Conservation (phyloP, 2,113 vertebrate species). For the Grantiella picta region DNA sequence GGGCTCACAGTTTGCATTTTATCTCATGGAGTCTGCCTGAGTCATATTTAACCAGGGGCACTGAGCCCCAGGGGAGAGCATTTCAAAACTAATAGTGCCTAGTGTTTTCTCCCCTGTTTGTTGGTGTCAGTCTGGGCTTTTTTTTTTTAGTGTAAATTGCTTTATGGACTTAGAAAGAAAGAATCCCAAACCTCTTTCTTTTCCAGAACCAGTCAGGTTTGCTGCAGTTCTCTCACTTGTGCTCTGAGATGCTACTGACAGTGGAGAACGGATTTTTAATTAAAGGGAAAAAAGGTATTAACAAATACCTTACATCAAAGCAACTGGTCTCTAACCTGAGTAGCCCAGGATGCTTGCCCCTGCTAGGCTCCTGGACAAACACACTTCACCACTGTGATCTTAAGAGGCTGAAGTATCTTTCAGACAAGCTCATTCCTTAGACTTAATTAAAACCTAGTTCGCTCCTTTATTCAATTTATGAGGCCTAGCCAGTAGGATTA, state of each 20-base stretch:
- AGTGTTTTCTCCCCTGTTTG: not conserved
- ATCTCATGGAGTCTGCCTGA: not conserved
- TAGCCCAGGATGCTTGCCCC: conserved; percentile 40
- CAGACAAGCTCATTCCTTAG: conserved; percentile 78
- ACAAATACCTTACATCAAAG: conserved; percentile 67
- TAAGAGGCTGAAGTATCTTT: conserved; percentile 74
- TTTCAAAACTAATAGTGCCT: not conserved
- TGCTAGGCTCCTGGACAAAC: conserved; percentile 67
- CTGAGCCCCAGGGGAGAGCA: not conserved
- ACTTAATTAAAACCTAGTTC: conserved; percentile 97
- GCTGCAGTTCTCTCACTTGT: not conserved
- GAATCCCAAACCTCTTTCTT: not conserved
- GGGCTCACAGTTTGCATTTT: not conserved
- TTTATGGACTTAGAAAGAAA: not conserved
- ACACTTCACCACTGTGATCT: conserved; percentile 70
- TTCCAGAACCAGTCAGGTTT: not conserved
- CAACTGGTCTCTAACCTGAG: conserved; percentile 30
- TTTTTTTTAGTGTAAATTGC: not conserved
- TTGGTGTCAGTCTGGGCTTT: not conserved
- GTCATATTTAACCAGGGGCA: not conserved
- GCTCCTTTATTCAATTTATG: conserved; percentile 87
- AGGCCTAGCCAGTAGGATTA: conserved; percentile 95
- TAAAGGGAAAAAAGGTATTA: conserved; percentile 45
- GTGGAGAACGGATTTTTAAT: conserved; percentile 64
- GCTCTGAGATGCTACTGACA: not conserved